A percentile compares a stretch with the other conserved stretches of the same genome.
Conservation (phyloP, 2,113 vertebrate species). For the Heterocephalus glaber region DNA sequence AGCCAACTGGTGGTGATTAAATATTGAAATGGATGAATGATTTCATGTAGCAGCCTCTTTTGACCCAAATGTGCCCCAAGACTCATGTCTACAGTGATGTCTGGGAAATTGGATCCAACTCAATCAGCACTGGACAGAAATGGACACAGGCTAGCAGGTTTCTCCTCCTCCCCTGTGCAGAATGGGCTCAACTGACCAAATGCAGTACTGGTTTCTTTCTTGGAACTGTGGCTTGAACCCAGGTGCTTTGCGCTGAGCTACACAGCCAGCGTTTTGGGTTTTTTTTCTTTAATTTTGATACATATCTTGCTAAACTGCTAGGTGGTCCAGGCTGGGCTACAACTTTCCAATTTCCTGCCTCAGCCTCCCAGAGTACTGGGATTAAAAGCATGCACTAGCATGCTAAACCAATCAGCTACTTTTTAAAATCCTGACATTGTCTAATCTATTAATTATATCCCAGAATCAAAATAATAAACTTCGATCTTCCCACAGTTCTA, state of each 20-base stretch:
- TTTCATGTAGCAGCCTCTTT: background rate
- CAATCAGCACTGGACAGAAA: background rate
- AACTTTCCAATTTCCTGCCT: background rate
- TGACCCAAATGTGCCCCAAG: background rate
- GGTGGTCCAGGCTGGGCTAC: background rate
- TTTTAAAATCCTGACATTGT: background rate
- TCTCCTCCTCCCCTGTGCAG: background rate
- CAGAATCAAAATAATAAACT: constrained; percentile 3
- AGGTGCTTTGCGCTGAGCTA: background rate
- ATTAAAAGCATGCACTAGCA: background rate
- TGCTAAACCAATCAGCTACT: background rate
- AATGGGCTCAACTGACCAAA: background rate
- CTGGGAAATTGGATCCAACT: constrained; percentile 8
- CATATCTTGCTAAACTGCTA: background rate
- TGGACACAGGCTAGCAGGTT: background rate
- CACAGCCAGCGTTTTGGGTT: background rate
- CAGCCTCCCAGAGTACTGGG: background rate
- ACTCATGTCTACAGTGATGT: background rate
- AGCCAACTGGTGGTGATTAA: background rate
- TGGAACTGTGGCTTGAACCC: background rate
- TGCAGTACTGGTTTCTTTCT: too few species aligned
- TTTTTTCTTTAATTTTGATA: background rate
- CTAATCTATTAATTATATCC: background rate
- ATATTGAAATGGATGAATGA: background rate
- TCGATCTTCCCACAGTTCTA: background rate